Base-by-base conservation (phyloP, 2,888 invertebrate species). In the Troglohyphantes excavatus region DNA sequence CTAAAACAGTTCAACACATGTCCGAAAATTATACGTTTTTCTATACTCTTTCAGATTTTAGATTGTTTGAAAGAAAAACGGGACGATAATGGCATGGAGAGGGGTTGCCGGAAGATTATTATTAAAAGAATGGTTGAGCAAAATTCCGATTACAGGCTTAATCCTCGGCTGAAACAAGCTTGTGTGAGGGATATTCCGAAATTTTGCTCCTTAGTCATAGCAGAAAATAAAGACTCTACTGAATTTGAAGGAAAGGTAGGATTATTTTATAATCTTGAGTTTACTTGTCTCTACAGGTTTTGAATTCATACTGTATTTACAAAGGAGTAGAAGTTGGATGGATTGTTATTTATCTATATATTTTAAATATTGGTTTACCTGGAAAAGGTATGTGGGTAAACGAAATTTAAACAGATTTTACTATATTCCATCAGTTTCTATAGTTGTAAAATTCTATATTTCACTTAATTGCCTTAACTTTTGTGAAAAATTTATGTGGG, bases 41-140 rank as follows among this genome's bases (percentile, higher is more conserved):
- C 5, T 78, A 68, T 87, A 86, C 26, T 63, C n/a, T 59, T 53
- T 9, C 91, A 92, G 61, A 90, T 93, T 7, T 88, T 93, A 29
- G 92, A 92, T 27, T 94, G 93, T 92, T 94, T 95, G 72, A 93
- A 96, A 95, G 95, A 94, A 90, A 95, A 96, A 93, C 96, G 96
- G 92, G 96, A 97, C 92, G 96, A 97, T 92, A 94, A 95, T 0
- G 95, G 95, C 23, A 98, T 98, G 94, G 97, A 97, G 93, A 95
- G 96, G 84, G 96, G 96, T 91, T 99, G 98, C 93, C 96, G 96
- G 93, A 94, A 95, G 82, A 95, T 98, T 21, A 96, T 98, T n/a
- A 95, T 97, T 0, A 96, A 96, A 93, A 95, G 98, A 92, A 96
- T 98, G 95, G 96, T 97, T 91, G 97, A 98, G 93, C 97, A 97